Conservation (phyloP, 2,888 invertebrate species). For the Chaetogeoica ovagalla region DNA sequence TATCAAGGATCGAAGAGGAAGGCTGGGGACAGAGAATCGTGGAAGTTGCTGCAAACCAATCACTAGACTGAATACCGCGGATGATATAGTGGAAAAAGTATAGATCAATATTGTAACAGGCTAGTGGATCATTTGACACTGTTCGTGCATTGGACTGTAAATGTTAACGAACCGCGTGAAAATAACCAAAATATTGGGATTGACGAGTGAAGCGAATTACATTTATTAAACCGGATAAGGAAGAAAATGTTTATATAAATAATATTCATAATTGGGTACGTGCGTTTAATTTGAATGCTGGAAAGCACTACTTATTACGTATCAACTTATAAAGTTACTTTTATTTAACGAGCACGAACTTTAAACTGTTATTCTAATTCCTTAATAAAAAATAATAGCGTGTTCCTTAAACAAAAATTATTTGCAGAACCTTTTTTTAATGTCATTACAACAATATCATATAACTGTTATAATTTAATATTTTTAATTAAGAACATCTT, state of each 20-base stretch:
- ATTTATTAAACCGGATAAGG: too few relatives aligned
- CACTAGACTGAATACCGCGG: too few relatives aligned
- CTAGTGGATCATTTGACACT: too few relatives aligned
- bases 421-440: not conserved
- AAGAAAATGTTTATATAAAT: not conserved
- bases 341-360: constrained; percentile 12
- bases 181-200: too few relatives aligned
- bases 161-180: too few relatives aligned
- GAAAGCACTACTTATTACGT: not conserved
- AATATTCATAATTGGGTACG: not conserved
- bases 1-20: too few relatives aligned
- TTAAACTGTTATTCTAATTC: constrained; percentile 23
- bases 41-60: too few relatives aligned
- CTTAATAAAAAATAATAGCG: constrained; percentile 34
- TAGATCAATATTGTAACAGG: too few relatives aligned
- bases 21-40: too few relatives aligned
- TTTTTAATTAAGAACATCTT: constrained; percentile 35
- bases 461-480: constrained; percentile 29
- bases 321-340: not conserved
- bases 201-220: too few relatives aligned
- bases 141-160: too few relatives aligned
- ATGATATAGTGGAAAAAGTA: too few relatives aligned
- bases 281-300: not conserved
- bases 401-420: constrained; percentile 9
- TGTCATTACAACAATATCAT: constrained; percentile 25